phyloP scores from a whole-genome alignment of 2,888 invertebrate species.

The Stegana nigrithorax region DNA sequence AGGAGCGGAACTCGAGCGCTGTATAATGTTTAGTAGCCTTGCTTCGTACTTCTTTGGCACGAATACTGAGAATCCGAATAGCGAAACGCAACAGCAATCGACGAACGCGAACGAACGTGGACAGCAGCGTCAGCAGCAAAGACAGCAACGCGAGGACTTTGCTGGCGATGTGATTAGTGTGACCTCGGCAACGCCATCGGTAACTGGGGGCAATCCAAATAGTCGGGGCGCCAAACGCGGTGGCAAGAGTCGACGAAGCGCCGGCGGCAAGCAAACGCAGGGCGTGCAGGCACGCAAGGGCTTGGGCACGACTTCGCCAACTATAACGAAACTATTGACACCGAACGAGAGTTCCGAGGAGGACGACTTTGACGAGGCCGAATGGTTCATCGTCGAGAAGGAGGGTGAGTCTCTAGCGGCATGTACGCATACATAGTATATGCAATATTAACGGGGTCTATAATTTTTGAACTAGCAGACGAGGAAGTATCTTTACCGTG shows the following conservation, averaged over 20 bases:
- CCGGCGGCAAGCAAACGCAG: slow-evolving; percentile 36
- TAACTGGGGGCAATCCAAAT: slow-evolving; percentile 46
- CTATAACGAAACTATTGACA: slow-evolving; percentile 49
- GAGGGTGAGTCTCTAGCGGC: slow-evolving; percentile 66
- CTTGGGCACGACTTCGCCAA: slow-evolving; percentile 42
- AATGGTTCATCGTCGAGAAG: slow-evolving; percentile 72
- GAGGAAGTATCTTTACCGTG: slow-evolving; percentile 61
- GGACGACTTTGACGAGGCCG: slow-evolving; percentile 68
- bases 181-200: slow-evolving; percentile 62
- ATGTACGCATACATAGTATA: no score
- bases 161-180: slow-evolving; percentile 58
- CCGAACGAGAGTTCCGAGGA: slow-evolving; percentile 43
- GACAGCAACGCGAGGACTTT: no score
- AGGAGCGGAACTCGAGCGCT: not conserved
- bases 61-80: slow-evolving; percentile 56
- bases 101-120: slow-evolving; percentile 37
- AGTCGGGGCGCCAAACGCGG: slow-evolving; percentile 28
- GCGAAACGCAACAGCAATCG: slow-evolving; percentile 36
- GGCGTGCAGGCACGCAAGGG: slow-evolving; percentile 23
- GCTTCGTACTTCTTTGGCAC: slow-evolving; percentile 72
- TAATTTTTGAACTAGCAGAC: slow-evolving; percentile 36
- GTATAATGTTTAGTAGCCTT: slow-evolving; percentile 74
- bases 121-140: no score
- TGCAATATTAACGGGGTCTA: no score
- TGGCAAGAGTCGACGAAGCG: slow-evolving; percentile 37